These are phyloP conservation scores for Theonella swinhoei DNA, from an alignment of 37 sponge, comb jelly and placozoan genomes.

Conservation along the genomic window DNA sequence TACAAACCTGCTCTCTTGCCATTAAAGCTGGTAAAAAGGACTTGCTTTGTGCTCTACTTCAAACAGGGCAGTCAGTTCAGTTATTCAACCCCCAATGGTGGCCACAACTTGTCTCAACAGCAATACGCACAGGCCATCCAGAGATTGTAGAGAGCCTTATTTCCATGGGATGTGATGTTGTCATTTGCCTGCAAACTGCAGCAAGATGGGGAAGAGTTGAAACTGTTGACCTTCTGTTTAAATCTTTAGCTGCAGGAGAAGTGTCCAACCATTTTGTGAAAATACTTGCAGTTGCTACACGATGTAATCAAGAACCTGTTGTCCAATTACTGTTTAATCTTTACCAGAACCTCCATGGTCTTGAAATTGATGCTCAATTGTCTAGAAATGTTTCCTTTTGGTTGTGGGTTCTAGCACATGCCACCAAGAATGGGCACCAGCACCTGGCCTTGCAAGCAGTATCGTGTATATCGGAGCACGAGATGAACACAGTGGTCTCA, in stretches of 20 bases:
- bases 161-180: neutral
- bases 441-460: conserved; percentile 24
- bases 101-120: neutral
- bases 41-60: neutral
- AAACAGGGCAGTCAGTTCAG: neutral
- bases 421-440: conserved; percentile 14
- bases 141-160: neutral
- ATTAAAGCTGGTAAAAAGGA: neutral
- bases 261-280: neutral
- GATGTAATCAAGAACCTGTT: neutral
- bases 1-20: neutral
- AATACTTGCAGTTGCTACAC: neutral
- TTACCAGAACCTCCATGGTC: neutral
- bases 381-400: conserved; percentile 18
- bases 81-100: neutral
- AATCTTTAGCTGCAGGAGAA: neutral
- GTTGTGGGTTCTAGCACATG: conserved; percentile 20
- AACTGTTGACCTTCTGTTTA: neutral
- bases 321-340: neutral
- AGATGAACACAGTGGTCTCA: neutral
- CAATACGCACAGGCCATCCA: neutral
- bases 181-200: neutral
- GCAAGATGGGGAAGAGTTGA: neutral
- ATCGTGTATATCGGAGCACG: neutral
- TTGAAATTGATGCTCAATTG: neutral